Percentiles rank a stretch among this genome's conserved stretches.
Conservation (phyloP, 2,797 vertebrate species). For the Lepilemur septentrionalis region DNA sequence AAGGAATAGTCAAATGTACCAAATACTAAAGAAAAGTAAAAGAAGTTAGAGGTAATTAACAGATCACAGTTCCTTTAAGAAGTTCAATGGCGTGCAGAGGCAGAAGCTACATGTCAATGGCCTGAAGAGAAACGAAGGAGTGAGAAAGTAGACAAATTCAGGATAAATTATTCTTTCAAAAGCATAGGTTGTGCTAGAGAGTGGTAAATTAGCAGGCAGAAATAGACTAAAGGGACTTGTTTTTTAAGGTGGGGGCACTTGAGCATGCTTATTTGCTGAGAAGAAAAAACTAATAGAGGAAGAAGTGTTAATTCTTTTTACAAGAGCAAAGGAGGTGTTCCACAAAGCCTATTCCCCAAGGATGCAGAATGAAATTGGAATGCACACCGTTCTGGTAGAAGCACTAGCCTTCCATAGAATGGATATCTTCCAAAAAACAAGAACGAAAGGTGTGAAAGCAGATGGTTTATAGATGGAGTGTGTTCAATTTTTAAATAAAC, state of each 20-base stretch:
- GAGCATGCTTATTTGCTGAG: neutral
- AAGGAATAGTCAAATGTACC: neutral
- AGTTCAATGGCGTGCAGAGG: neutral
- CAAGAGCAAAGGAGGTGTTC: neutral
- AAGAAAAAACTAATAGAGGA: neutral
- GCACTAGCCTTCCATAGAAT: neutral
- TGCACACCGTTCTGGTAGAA: neutral
- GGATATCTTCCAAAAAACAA: neutral
- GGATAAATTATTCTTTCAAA: conserved; percentile 28
- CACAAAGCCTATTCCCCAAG: neutral
- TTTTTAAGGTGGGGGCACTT: neutral
- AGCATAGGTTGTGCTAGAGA: neutral
- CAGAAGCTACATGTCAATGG: neutral
- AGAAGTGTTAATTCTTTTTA: neutral
- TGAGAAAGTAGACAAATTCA: neutral
- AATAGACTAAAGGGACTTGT: neutral
- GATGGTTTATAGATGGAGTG: neutral
- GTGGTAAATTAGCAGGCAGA: neutral
- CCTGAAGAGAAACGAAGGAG: neutral
- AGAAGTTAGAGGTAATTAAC: neutral
- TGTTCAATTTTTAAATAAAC: neutral
- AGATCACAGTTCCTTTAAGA: neutral
- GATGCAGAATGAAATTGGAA: neutral
- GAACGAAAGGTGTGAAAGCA: neutral
- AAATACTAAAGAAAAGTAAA: neutral